These are phyloP conservation scores for Drosophila simulans DNA, from an alignment of 1,140 invertebrate species.

Conservation along the genomic window DNA sequence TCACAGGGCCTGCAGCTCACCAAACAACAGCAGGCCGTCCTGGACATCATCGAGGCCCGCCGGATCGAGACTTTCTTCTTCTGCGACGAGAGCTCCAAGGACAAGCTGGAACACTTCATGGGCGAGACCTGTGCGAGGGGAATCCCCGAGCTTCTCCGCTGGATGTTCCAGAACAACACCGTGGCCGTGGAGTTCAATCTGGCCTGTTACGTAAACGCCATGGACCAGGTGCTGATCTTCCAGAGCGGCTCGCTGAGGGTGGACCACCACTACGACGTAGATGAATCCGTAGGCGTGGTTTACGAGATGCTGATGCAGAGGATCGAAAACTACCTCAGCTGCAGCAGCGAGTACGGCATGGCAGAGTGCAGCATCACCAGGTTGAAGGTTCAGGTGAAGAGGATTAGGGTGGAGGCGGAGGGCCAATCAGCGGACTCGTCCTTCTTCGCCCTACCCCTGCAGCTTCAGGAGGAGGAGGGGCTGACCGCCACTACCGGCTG, in stretches of 20 bases:
- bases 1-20: conserved; percentile 41
- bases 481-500: not conserved
- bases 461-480: conserved; percentile 18
- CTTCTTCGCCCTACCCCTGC: conserved; percentile 33
- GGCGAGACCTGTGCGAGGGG: conserved; percentile 34
- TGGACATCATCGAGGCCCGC: conserved; percentile 65
- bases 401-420: conserved; percentile 28
- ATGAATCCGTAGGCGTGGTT: conserved; percentile 53
- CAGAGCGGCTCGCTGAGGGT: conserved; percentile 58
- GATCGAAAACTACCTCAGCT: conserved; percentile 53
- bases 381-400: conserved; percentile 37
- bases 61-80: conserved; percentile 66
- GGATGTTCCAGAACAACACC: conserved; percentile 67
- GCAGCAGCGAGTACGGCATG: conserved; percentile 35
- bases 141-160: conserved; percentile 56
- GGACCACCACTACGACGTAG: conserved; percentile 62
- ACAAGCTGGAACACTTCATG: conserved; percentile 47
- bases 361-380: conserved; percentile 65
- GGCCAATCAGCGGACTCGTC: not conserved
- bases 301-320: conserved; percentile 64
- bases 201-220: conserved; percentile 60
- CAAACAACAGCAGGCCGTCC: conserved; percentile 62
- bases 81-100: conserved; percentile 63
- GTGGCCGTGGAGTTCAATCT: conserved; percentile 53
- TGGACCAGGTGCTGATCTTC: conserved; percentile 60